These are phyloP conservation scores for Drepanosiphum platanoidis DNA, from an alignment of 2,888 invertebrate genomes.

Conservation along the genomic window DNA sequence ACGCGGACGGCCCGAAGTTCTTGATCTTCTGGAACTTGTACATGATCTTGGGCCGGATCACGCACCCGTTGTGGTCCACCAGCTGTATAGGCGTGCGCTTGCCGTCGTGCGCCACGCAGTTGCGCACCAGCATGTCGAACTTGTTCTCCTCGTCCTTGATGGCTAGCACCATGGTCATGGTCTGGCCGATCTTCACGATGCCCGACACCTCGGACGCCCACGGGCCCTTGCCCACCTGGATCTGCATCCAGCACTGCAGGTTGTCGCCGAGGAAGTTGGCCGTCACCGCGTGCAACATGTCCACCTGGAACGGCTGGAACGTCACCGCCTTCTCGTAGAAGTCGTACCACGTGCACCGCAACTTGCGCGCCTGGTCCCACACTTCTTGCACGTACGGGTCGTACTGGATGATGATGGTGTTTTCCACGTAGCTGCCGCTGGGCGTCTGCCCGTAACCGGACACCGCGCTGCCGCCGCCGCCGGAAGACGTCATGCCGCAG, in stretches of 20 bases:
- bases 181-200: conserved; percentile 94
- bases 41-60: conserved; percentile 94
- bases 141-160: conserved; percentile 96
- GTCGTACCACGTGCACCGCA: conserved; percentile 95
- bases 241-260: conserved; percentile 97
- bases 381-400: conserved; percentile 93
- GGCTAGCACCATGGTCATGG: conserved; percentile 96
- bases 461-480: conserved; percentile 85
- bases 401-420: conserved; percentile 93
- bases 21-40: conserved; percentile 92
- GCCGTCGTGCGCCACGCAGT: conserved; percentile 94
- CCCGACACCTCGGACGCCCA: conserved; percentile 98
- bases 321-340: conserved; percentile 95
- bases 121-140: conserved; percentile 93
- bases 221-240: conserved; percentile 94
- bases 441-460: conserved; percentile 86
- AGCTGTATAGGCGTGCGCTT: conserved; percentile 92
- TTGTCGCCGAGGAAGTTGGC: conserved; percentile 96
- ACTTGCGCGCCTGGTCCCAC: conserved; percentile 93
- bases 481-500: conserved; percentile 94
- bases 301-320: conserved; percentile 94
- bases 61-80: conserved; percentile 93
- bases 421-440: conserved; percentile 92
- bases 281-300: conserved; percentile 93
- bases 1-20: conserved; percentile 93